Evolutionary conservation across 2,797 vertebrate species (phyloP).

Genomic region (Pseudomugil tenellus): DNA sequence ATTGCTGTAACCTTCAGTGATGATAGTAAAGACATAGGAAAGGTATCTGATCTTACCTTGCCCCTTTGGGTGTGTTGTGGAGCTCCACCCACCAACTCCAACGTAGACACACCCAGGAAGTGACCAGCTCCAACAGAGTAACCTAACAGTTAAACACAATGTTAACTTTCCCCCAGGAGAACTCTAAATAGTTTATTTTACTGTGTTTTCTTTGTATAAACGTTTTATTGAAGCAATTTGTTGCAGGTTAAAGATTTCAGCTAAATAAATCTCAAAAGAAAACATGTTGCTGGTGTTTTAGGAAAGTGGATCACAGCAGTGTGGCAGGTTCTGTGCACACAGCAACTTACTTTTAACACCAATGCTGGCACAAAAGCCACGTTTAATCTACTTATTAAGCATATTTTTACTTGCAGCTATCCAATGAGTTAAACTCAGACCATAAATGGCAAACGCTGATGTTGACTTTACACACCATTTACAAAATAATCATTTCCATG

Average conservation of each 20-base stretch:
- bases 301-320: too few species aligned
- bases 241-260: not conserved
- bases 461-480: not conserved
- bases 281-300: not conserved
- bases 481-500: not conserved
- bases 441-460: not conserved
- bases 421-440: not conserved
- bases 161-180: not conserved
- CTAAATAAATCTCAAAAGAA: not conserved
- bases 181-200: not conserved
- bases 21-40: too few species aligned
- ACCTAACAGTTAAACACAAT: constrained; percentile 76
- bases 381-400: too few species aligned
- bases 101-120: constrained; percentile 81
- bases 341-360: too few species aligned
- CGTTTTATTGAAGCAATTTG: not conserved
- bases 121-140: constrained; percentile 93
- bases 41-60: constrained; percentile 83
- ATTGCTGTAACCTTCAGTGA: too few species aligned
- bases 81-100: constrained; percentile 92
- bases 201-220: not conserved
- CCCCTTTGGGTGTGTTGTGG: constrained; percentile 94
- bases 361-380: too few species aligned
- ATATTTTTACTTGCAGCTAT: not conserved
- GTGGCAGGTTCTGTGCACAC: too few species aligned